These are phyloP conservation scores for Belonocnema kinseyi DNA, from an alignment of 1,140 invertebrate genomes.

Conservation along the genomic window DNA sequence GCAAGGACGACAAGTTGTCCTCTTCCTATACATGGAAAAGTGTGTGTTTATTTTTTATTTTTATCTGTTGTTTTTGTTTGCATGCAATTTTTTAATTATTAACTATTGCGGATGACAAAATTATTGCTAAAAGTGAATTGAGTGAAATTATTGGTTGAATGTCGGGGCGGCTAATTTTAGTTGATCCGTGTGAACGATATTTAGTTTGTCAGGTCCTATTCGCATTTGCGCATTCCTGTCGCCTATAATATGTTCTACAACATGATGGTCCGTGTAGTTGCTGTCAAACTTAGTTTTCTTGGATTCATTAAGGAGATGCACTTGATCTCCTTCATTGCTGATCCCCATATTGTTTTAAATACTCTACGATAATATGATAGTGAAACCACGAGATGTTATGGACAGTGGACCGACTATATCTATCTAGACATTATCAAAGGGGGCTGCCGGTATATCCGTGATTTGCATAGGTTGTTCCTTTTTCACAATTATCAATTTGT, in stretches of 20 bases:
- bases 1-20: no score
- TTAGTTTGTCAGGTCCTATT: neutral
- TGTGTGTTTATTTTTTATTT: no score
- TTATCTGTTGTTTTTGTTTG: no score
- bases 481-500: no score
- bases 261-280: slow-evolving; percentile 4
- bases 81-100: no score
- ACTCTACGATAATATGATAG: slow-evolving; percentile 40
- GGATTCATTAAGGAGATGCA: slow-evolving; percentile 33
- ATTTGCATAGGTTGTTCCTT: slow-evolving; percentile 18
- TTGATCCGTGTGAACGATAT: neutral
- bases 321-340: neutral
- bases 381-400: slow-evolving; percentile 34
- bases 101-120: no score
- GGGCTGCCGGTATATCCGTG: slow-evolving; percentile 42
- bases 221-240: neutral
- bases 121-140: no score
- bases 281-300: slow-evolving; percentile 19
- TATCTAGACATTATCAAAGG: slow-evolving; percentile 34
- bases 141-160: neutral
- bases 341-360: slow-evolving; percentile 37
- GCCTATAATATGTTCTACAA: neutral
- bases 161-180: neutral
- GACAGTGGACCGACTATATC: slow-evolving; percentile 43
- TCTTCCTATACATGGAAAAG: no score